Conservation (phyloP, 1,140 invertebrate species). For the Pentalonia nigronervosa region DNA sequence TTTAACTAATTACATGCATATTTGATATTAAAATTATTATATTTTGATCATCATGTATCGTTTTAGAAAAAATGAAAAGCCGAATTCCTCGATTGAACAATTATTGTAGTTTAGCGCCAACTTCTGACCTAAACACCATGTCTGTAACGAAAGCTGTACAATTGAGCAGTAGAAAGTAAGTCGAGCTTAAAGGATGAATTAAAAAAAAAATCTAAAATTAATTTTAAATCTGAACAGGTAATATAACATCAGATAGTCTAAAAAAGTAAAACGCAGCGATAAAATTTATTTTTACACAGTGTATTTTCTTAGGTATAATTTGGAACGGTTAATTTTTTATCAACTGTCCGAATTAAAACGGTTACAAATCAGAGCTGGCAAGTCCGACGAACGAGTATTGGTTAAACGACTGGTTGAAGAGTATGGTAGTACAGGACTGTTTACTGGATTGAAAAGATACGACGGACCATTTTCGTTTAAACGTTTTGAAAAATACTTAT, state of each 20-base stretch:
- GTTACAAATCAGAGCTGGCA: conserved; percentile 87
- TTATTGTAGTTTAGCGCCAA: conserved; percentile 46
- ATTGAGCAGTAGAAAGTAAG: conserved; percentile 66
- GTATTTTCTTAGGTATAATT: conserved; percentile 74
- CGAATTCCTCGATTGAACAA: conserved; percentile 51
- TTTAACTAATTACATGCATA: not conserved
- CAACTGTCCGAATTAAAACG: conserved; percentile 91
- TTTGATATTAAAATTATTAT: not conserved
- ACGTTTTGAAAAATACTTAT: conserved; percentile 90
- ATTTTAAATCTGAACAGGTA: not conserved
- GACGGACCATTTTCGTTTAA: conserved; percentile 79
- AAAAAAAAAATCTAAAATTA: not conserved
- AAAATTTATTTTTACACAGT: not conserved
- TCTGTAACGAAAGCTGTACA: conserved; percentile 67
- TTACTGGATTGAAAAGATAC: conserved; percentile 76
- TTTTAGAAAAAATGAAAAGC: conserved; percentile 55
- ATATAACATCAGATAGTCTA: not conserved
- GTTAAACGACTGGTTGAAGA: conserved; percentile 84
- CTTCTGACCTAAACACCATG: conserved; percentile 61
- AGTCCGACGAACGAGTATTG: conserved; percentile 86
- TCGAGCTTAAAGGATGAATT: not conserved
- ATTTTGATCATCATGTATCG: not conserved
- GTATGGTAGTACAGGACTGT: conserved; percentile 79
- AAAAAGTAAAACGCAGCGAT: not conserved
- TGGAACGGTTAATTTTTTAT: conserved; percentile 93